Evolutionary conservation across 1,140 invertebrate species (phyloP).

Genomic region (Apis dorsata): DNA sequence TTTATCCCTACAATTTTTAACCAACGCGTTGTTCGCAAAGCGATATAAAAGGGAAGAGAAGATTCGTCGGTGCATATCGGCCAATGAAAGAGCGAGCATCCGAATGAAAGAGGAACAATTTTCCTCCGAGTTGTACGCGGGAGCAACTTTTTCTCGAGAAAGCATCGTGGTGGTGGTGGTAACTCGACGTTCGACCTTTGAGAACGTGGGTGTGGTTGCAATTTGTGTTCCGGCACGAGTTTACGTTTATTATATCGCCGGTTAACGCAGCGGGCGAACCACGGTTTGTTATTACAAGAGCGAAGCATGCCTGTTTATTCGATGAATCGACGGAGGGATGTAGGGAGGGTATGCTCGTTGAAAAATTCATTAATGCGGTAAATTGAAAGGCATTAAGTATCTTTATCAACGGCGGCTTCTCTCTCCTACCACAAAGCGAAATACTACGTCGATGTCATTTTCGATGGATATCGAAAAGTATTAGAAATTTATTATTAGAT

Average conservation of each 20-base stretch:
- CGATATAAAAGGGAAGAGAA: too few species aligned
- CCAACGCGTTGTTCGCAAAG: too few species aligned
- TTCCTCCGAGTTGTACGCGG: not conserved
- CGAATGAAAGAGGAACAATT: constrained; percentile 3
- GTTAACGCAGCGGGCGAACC: constrained; percentile 31
- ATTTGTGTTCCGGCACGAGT: constrained; percentile 64
- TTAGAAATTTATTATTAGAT: constrained; percentile 38
- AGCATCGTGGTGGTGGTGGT: not conserved
- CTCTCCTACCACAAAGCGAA: not conserved
- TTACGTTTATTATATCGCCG: constrained; percentile 61
- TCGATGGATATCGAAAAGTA: constrained; percentile 27
- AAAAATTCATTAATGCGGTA: constrained; percentile 73
- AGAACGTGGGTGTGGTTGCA: constrained; percentile 62
- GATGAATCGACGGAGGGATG: constrained; percentile 30
- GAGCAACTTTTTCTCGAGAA: not conserved
- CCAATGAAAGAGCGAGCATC: not conserved
- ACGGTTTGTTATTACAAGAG: constrained; percentile 67
- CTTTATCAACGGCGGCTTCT: constrained; percentile 27
- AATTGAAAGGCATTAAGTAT: constrained; percentile 66
- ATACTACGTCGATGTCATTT: not conserved
- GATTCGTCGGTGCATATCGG: not conserved
- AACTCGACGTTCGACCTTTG: constrained; percentile 16
- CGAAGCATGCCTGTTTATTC: constrained; percentile 62
- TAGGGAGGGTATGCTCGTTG: constrained; percentile 20
- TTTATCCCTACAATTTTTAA: too few species aligned